Evolutionary conservation across 92 coral and sea anemone species (phyloP).

Genomic region (Diadumene lineata): DNA sequence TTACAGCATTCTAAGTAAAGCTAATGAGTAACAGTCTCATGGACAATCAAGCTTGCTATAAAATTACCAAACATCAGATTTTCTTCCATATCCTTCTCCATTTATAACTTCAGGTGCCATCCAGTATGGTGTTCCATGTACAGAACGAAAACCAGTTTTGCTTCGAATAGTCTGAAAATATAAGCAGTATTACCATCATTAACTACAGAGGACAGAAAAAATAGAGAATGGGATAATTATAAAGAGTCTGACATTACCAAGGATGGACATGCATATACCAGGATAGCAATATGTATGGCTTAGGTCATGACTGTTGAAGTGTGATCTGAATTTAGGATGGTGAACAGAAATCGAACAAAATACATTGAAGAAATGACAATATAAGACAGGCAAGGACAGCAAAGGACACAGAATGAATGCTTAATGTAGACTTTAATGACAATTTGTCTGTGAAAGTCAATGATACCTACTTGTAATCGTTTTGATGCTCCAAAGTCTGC

Average conservation of each 20-base stretch:
- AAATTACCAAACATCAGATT: constrained; percentile 96
- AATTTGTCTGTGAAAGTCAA: too few species aligned
- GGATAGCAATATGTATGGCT: too few species aligned
- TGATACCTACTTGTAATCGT: constrained; percentile 86
- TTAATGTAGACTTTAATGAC: too few species aligned
- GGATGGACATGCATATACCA: too few species aligned
- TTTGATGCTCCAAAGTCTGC: constrained; percentile 99
- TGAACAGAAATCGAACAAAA: too few species aligned
- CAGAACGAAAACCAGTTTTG: constrained; percentile 96
- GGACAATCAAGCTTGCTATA: neutral
- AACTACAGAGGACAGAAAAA: neutral
- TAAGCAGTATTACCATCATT: neutral
- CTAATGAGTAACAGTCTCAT: neutral
- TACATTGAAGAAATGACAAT: too few species aligned
- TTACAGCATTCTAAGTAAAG: too few species aligned
- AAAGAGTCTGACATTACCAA: neutral
- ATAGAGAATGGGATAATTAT: neutral
- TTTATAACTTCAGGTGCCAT: constrained; percentile 99
- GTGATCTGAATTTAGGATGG: too few species aligned
- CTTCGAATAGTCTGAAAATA: constrained; percentile 88
- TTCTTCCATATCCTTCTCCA: constrained; percentile 96
- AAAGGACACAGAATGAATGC: too few species aligned
- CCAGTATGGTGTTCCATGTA: constrained; percentile 99
- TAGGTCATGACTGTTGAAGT: too few species aligned
- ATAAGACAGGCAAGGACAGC: too few species aligned